Conservation (phyloP, 1,140 invertebrate species). For the Heliothis subflexa region DNA sequence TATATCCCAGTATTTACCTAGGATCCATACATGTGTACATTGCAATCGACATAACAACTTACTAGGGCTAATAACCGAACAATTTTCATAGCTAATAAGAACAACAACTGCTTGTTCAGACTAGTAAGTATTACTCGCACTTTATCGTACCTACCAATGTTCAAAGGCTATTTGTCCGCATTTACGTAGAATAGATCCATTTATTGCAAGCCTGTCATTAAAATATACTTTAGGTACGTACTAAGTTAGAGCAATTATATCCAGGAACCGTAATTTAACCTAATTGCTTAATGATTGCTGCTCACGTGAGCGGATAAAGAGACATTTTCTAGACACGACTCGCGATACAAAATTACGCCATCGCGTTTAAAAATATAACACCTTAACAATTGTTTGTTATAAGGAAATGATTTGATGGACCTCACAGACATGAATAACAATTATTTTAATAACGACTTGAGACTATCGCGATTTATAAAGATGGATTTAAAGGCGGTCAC, state of each 20-base stretch:
- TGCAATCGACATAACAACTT: constrained; percentile 18
- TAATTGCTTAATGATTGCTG: constrained; percentile 81
- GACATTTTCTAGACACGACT: constrained; percentile 64
- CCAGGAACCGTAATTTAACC: constrained; percentile 72
- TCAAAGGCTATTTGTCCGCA: constrained; percentile 60
- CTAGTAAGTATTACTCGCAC: constrained; percentile 4
- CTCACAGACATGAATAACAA: constrained; percentile 53
- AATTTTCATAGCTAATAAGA: constrained; percentile 38
- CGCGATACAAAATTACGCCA: constrained; percentile 65
- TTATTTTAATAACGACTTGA: constrained; percentile 60
- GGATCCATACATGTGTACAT: not conserved
- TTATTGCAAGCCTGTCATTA: constrained; percentile 66
- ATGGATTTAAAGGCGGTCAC: constrained; percentile 77
- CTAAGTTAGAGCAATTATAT: constrained; percentile 67
- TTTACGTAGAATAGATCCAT: constrained; percentile 64
- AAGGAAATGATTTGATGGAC: constrained; percentile 38
- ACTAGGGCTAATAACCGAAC: constrained; percentile 32
- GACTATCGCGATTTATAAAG: constrained; percentile 59
- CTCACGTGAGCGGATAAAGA: constrained; percentile 65
- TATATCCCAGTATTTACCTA: not conserved
- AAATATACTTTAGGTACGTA: constrained; percentile 40
- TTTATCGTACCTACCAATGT: constrained; percentile 54
- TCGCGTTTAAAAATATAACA: constrained; percentile 59
- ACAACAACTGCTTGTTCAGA: constrained; percentile 34
- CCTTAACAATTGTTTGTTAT: constrained; percentile 53